Conservation (phyloP, 1,140 invertebrate genomes). For the Cherax quadricarinatus region DNA sequence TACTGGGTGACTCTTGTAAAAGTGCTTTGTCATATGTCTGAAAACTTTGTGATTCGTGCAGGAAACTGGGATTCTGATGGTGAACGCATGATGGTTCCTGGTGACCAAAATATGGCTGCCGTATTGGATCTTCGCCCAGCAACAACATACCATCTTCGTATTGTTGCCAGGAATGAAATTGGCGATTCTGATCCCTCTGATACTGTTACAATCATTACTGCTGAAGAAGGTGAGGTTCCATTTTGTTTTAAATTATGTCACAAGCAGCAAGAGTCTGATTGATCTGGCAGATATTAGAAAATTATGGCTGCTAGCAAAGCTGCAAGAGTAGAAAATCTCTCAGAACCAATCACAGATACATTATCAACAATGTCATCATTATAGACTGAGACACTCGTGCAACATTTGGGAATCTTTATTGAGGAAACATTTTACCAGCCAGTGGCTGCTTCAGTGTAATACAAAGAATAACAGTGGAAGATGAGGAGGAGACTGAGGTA, state of each 20-base stretch:
- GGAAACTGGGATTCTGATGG: slow-evolving; percentile 85
- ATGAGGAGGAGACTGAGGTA: no score
- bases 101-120: slow-evolving; percentile 89
- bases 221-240: slow-evolving; percentile 85
- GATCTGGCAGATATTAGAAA: not conserved
- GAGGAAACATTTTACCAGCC: no score
- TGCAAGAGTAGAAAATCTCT: no score
- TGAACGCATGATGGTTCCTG: slow-evolving; percentile 89
- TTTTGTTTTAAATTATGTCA: not conserved
- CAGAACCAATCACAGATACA: no score
- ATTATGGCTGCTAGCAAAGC: not conserved
- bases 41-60: slow-evolving; percentile 51
- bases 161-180: slow-evolving; percentile 96
- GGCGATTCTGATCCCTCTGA: slow-evolving; percentile 94
- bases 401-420: no score
- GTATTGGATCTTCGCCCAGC: slow-evolving; percentile 93
- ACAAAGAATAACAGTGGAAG: no score
- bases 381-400: no score
- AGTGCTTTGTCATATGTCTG: no score
- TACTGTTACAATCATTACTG: slow-evolving; percentile 94
- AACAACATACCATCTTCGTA: slow-evolving; percentile 93
- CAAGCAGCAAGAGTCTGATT: no score
- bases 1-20: no score
- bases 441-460: no score
- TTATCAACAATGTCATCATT: no score